Base-by-base conservation (phyloP, 2,113 vertebrate species). In the Oreocharis arfaki region DNA sequence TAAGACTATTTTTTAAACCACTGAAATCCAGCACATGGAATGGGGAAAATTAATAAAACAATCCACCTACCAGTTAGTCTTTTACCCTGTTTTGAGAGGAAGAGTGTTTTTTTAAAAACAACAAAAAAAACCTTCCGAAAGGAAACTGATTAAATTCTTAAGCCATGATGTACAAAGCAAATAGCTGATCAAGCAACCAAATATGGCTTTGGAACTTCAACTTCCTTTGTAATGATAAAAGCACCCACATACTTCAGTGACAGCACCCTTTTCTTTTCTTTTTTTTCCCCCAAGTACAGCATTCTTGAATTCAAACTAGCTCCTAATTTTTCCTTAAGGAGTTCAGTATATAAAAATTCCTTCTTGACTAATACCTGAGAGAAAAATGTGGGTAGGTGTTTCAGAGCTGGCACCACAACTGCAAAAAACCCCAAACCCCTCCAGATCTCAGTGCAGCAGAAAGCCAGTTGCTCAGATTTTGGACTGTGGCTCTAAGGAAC, bases 71-170 rank as follows among this genome's bases (percentile, higher is more conserved):
- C 6, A 21, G 17, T 57, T 42, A 32, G 13, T 59, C 26, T 74
- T 59, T 76, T 55, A 27, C 46, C 49, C 77, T 64, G 28, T 67
- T 89, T 69, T 73, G n/a, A 84, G 76, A 94, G 85, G 91, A 94
- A 76, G 65, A 55, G 52, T 10, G 5, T 11, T 73, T 70, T 35
- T 68, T 41, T 21, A 42, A 64, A 84, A 69, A 39, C 5, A 55
- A 41, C 27, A 74, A 37, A 33, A 90, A 87, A 64, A 64, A 63
- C 27, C 60, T 91, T 81, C 64, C 3, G 1, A 79, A 46, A 94
- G 96, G 95, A 97, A 97, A 76, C 92, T 73, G 94, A 90, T 94
- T 61, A 93, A 87, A 96, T 97, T 94, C 95, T 89, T 96, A 69
- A 91, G 57, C 26, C 33, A 49, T 94, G 89, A 93, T 83, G 90